These are phyloP conservation scores for Bombus waltoni DNA, from an alignment of 1,140 invertebrate species.

Conservation along the genomic window DNA sequence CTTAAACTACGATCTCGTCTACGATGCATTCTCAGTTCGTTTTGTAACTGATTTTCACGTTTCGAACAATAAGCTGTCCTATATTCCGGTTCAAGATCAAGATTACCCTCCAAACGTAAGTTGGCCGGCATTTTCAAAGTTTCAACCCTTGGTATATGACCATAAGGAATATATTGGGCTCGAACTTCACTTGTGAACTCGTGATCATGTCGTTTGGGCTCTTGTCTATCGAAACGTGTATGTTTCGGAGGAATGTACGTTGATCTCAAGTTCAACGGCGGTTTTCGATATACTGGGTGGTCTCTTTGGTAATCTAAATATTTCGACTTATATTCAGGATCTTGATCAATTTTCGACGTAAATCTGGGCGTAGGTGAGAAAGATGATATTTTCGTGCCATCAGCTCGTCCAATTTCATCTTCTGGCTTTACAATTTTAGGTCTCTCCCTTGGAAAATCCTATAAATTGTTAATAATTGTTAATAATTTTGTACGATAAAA, in stretches of 20 bases:
- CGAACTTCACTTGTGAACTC: slow-evolving; percentile 71
- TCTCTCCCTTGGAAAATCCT: slow-evolving; percentile 79
- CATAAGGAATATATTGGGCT: slow-evolving; percentile 74
- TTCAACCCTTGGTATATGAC: slow-evolving; percentile 70
- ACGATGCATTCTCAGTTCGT: slow-evolving; percentile 55
- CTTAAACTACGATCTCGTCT: slow-evolving; percentile 71
- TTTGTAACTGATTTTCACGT: slow-evolving; percentile 50
- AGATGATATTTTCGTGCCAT: slow-evolving; percentile 75
- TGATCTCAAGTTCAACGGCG: slow-evolving; percentile 65
- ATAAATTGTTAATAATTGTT: not conserved
- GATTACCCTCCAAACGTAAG: slow-evolving; percentile 77
- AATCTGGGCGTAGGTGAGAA: slow-evolving; percentile 69
- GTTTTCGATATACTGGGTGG: slow-evolving; percentile 69
- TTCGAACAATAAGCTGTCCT: slow-evolving; percentile 74
- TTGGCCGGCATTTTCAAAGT: slow-evolving; percentile 74
- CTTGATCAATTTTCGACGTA: slow-evolving; percentile 78
- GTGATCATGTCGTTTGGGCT: slow-evolving; percentile 42
- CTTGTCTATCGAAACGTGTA: slow-evolving; percentile 28
- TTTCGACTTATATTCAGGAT: slow-evolving; percentile 81
- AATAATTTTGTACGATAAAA: not conserved
- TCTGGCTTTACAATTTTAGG: slow-evolving; percentile 76
- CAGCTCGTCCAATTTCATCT: slow-evolving; percentile 77
- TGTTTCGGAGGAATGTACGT: slow-evolving; percentile 53
- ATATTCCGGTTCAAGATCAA: slow-evolving; percentile 83
- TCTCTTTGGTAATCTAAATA: slow-evolving; percentile 74